phyloP scores from a whole-genome alignment of 2,113 vertebrate species.

The Agapornis roseicollis region DNA sequence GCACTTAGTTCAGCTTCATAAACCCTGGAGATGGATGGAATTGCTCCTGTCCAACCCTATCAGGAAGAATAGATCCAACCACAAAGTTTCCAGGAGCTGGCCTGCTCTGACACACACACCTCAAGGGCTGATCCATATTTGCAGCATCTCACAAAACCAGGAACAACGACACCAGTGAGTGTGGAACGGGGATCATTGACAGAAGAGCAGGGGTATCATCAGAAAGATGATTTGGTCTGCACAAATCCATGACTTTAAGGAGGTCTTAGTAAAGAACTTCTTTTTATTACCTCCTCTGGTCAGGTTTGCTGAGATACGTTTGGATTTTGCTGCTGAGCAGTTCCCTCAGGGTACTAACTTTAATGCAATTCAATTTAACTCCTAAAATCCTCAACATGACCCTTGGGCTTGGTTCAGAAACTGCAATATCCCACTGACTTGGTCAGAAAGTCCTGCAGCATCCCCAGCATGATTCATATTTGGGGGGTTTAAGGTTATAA shows the following conservation, averaged over 20 bases:
- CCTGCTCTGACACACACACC: background rate
- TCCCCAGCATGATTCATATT: background rate
- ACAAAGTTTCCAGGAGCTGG: background rate
- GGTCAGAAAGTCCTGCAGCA: background rate
- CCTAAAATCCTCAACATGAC: background rate
- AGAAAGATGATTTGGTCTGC: background rate
- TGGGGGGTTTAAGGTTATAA: background rate
- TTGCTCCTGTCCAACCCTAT: background rate
- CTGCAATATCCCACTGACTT: background rate
- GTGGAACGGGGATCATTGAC: background rate
- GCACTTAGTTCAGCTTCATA: background rate
- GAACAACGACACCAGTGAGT: background rate
- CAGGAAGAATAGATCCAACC: background rate
- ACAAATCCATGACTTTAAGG: background rate
- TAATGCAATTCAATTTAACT: background rate
- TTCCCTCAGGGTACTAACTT: background rate
- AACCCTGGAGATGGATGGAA: background rate
- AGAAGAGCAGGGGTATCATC: background rate
- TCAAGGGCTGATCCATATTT: accelerated
- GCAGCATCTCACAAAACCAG: background rate
- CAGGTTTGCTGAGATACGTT: background rate
- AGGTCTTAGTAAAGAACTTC: accelerated
- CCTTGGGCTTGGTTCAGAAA: background rate
- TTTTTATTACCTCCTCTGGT: background rate
- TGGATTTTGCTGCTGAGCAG: background rate